phyloP scores from a whole-genome alignment of 2,888 invertebrate genomes.

The Dendrolimus pini region DNA sequence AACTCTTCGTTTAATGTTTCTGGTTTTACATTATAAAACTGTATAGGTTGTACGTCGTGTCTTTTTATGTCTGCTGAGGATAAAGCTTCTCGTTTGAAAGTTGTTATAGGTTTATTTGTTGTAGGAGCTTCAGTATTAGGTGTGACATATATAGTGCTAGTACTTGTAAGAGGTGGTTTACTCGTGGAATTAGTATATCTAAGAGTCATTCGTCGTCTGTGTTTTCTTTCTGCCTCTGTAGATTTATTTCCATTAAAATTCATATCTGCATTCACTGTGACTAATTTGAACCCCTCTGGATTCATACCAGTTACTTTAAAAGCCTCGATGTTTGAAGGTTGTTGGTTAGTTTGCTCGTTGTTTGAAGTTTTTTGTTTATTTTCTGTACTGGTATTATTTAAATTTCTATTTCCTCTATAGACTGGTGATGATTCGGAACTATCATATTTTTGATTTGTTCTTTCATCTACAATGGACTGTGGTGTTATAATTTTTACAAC shows the following conservation, averaged over 20 bases:
- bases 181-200: conserved; percentile 31
- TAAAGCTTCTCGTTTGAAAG: conserved; percentile 13
- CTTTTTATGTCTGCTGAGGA: conserved; percentile 40
- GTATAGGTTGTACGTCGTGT: conserved; percentile 45
- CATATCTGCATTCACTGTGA: conserved; percentile 43
- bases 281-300: conserved; percentile 28
- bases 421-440: conserved; percentile 38
- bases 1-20: conserved; percentile 49
- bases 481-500: conserved; percentile 51
- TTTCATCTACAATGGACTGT: conserved; percentile 50
- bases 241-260: conserved; percentile 40
- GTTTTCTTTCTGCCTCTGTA: conserved; percentile 40
- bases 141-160: conserved; percentile 12
- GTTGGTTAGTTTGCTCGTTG: no score
- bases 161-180: conserved; percentile 18
- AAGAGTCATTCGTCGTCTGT: conserved; percentile 52
- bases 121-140: conserved; percentile 16
- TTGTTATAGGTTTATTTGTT: conserved; percentile 20
- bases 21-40: conserved; percentile 33
- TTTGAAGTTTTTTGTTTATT: not conserved
- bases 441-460: conserved; percentile 33
- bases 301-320: not conserved
- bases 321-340: not conserved
- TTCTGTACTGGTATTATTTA: conserved; percentile 15
- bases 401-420: conserved; percentile 53